Percentiles rank a stretch among this genome's conserved stretches.
Evolutionary conservation across 2,113 vertebrate genomes (phyloP).

Genomic region (Pseudorhombus dupliciocellatus): DNA sequence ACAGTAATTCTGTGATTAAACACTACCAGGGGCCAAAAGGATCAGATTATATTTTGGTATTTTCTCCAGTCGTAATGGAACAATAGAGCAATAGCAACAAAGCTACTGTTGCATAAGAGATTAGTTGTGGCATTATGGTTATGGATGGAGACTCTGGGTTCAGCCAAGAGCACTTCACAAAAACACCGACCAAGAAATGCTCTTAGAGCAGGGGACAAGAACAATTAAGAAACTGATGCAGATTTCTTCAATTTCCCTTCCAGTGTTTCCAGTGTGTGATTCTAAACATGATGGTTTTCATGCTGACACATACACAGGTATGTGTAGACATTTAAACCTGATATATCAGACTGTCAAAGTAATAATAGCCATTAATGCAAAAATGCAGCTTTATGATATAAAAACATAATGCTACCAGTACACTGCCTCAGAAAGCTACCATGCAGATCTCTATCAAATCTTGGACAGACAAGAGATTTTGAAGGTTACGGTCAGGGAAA

Average conservation of each 20-base stretch:
- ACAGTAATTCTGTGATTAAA: slow-evolving; percentile 35
- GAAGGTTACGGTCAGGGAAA: slow-evolving; percentile 4
- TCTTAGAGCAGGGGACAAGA: neutral
- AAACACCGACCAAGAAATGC: neutral
- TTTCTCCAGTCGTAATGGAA: slow-evolving; percentile 23
- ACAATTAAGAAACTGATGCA: neutral
- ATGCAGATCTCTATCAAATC: slow-evolving; percentile 1
- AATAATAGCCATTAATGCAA: slow-evolving; percentile 6
- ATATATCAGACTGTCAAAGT: neutral
- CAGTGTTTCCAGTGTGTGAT: neutral
- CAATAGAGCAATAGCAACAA: slow-evolving; percentile 31
- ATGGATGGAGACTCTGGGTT: slow-evolving; percentile 26
- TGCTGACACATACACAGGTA: slow-evolving; percentile 8
- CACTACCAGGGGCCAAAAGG: slow-evolving; percentile 1
- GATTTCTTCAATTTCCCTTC: neutral
- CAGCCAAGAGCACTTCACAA: neutral
- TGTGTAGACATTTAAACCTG: slow-evolving; percentile 33
- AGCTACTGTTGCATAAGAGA: slow-evolving; percentile 47
- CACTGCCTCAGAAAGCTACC: neutral
- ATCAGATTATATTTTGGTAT: slow-evolving; percentile 21
- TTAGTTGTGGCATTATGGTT: slow-evolving; percentile 28
- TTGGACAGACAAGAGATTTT: slow-evolving; percentile 4
- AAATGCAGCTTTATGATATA: slow-evolving; percentile 21
- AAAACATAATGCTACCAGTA: neutral
- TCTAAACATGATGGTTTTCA: neutral